Percentiles rank a stretch among this genome's conserved stretches.
Conservation (phyloP, 2,113 vertebrate genomes). For the Lipophrys pholis region DNA sequence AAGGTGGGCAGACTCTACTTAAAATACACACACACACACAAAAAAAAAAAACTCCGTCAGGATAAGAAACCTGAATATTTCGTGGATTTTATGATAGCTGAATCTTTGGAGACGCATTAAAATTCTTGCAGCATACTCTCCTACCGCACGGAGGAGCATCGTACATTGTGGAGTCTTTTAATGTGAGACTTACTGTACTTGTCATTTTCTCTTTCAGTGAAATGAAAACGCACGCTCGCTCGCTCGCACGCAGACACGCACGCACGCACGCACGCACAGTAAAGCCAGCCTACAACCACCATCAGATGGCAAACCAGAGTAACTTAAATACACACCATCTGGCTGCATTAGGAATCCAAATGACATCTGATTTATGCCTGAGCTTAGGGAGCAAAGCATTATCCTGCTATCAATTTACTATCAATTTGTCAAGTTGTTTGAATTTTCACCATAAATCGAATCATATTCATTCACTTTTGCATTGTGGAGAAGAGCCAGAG, state of each 20-base stretch:
- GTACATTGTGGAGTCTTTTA: slow-evolving; percentile 23
- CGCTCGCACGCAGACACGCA: slow-evolving; percentile 4
- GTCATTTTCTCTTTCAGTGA: slow-evolving; percentile 7
- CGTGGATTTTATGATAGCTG: slow-evolving; percentile 26
- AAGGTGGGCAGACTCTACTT: slow-evolving; percentile 19
- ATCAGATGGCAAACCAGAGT: slow-evolving; percentile 53
- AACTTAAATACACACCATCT: slow-evolving; percentile 73
- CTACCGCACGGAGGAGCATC: slow-evolving; percentile 15
- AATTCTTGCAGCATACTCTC: slow-evolving; percentile 31
- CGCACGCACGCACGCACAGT: slow-evolving; percentile 27
- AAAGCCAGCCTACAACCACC: slow-evolving; percentile 41
- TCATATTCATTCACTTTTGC: slow-evolving; percentile 53
- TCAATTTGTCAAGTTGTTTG: slow-evolving; percentile 64
- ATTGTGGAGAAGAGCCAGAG: slow-evolving; percentile 34
- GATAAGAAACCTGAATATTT: slow-evolving; percentile 35
- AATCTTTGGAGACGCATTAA: slow-evolving; percentile 29
- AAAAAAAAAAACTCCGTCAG: background rate
- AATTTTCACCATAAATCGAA: slow-evolving; percentile 57
- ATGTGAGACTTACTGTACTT: slow-evolving; percentile 44
- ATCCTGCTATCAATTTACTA: slow-evolving; percentile 62
- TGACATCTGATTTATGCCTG: slow-evolving; percentile 62
- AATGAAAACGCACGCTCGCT: slow-evolving; percentile 13
- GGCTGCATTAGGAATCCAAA: slow-evolving; percentile 64
- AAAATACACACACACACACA: background rate
- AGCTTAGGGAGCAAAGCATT: slow-evolving; percentile 53